Evolutionary conservation across 1,140 invertebrate genomes (phyloP).

Genomic region (Drosophila prosaltans): DNA sequence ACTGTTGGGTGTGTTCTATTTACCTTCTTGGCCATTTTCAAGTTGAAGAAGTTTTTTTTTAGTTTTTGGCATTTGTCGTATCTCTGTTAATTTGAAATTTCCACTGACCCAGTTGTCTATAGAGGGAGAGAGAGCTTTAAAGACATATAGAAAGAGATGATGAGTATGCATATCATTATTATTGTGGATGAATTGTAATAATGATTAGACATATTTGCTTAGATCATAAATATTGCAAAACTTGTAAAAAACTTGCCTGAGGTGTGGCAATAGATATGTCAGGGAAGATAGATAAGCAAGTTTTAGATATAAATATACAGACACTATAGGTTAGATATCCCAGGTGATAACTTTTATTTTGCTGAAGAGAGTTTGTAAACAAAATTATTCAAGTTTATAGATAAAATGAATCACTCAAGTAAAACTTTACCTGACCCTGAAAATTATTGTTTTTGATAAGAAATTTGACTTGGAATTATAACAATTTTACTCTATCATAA

Average conservation of each 20-base stretch:
- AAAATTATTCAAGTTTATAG: no score
- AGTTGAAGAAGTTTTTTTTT: not conserved
- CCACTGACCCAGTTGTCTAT: slow-evolving; percentile 62
- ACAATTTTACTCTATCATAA: no score
- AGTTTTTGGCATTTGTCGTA: slow-evolving; percentile 46
- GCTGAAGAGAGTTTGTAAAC: no score
- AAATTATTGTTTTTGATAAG: no score
- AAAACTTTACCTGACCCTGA: no score
- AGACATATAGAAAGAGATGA: no score
- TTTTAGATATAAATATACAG: not conserved
- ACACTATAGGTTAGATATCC: not conserved
- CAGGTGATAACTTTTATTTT: slow-evolving; percentile 4
- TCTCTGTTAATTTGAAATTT: slow-evolving; percentile 70
- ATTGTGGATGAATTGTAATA: slow-evolving; percentile 11
- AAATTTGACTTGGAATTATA: no score
- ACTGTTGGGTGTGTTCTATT: slow-evolving; percentile 55
- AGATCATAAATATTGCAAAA: slow-evolving; percentile 53
- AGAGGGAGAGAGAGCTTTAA: not conserved
- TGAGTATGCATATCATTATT: not conserved
- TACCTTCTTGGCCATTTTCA: slow-evolving; percentile 26
- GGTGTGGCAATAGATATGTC: slow-evolving; percentile 4
- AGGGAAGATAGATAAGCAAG: not conserved
- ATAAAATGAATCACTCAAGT: no score
- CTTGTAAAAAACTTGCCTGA: not conserved
- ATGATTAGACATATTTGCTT: slow-evolving; percentile 42